Evolutionary conservation across 2,888 invertebrate genomes (phyloP).

Genomic region (Spisula solida): DNA sequence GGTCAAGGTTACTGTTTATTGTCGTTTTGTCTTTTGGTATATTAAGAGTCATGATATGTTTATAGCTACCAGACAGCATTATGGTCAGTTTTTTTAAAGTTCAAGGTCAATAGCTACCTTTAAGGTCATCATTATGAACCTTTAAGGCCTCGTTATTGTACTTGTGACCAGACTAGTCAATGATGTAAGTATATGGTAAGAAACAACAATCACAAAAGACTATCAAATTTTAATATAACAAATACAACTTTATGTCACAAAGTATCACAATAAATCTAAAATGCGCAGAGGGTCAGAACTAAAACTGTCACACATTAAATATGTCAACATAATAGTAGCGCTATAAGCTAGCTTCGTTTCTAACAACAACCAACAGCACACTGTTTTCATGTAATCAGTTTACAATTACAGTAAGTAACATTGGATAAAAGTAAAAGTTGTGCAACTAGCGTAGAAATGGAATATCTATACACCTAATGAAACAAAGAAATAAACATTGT

Average conservation of each 20-base stretch:
- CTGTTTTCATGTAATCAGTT: not conserved
- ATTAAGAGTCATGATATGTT: no score
- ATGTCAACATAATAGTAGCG: not conserved
- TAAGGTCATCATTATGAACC: not conserved
- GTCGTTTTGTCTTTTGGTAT: no score
- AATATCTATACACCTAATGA: not conserved
- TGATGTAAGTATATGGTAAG: not conserved
- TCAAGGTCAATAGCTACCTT: not conserved
- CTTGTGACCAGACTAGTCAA: not conserved
- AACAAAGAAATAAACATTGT: not conserved
- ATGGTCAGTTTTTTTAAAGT: not conserved
- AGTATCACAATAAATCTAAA: slow-evolving; percentile 59
- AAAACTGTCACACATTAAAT: slow-evolving; percentile 7
- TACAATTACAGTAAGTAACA: not conserved
- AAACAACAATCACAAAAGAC: slow-evolving; percentile 50
- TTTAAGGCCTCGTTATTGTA: no score
- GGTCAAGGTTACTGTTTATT: not conserved
- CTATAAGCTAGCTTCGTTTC: slow-evolving; percentile 17
- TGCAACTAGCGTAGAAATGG: not conserved
- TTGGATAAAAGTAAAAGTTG: not conserved
- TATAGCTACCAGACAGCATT: no score
- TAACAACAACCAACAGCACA: slow-evolving; percentile 12
- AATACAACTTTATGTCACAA: slow-evolving; percentile 60
- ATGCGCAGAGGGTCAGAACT: slow-evolving; percentile 34
- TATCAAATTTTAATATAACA: slow-evolving; percentile 70